A percentile compares a stretch with the other conserved stretches of the same genome.
Evolutionary conservation across 2,888 invertebrate genomes (phyloP).

Genomic region (Xanthia togata): DNA sequence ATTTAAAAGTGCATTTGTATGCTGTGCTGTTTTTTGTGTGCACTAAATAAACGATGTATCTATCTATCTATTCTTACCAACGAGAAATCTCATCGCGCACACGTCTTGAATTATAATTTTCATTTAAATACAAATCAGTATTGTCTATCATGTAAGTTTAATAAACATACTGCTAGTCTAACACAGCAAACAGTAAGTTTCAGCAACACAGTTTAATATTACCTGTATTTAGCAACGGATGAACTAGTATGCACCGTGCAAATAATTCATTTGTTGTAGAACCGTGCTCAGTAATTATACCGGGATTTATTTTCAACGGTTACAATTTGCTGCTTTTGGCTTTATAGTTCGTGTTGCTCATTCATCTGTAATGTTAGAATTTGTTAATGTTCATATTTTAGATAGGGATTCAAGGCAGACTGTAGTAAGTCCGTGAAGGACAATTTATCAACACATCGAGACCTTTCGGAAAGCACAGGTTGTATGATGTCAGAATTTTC

Average conservation of each 20-base stretch:
- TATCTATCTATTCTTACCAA: not conserved
- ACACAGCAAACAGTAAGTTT: conserved; percentile 6
- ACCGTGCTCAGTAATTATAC: conserved; percentile 39
- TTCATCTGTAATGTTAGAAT: conserved; percentile 27
- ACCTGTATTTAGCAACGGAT: conserved; percentile 50
- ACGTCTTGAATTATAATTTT: not conserved
- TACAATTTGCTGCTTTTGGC: conserved; percentile 19
- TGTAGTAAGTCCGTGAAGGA: not conserved
- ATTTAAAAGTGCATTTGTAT: no score
- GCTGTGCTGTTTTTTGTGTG: no score
- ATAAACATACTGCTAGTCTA: conserved; percentile 1
- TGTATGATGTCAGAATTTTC: conserved; percentile 9
- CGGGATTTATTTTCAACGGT: conserved; percentile 36
- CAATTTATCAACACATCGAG: not conserved
- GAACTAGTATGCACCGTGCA: conserved; percentile 29
- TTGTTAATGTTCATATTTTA: not conserved
- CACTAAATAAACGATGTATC: no score
- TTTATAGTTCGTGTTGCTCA: conserved; percentile 38
- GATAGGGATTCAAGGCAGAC: not conserved
- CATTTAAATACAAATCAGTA: not conserved
- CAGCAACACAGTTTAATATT: conserved; percentile 43
- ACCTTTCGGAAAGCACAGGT: not conserved
- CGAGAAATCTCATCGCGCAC: not conserved
- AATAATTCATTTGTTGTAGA: conserved; percentile 39
- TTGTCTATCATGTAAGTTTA: not conserved